These are phyloP conservation scores for Antigone vipio DNA, from an alignment of 2,113 vertebrate species.

Conservation along the genomic window DNA sequence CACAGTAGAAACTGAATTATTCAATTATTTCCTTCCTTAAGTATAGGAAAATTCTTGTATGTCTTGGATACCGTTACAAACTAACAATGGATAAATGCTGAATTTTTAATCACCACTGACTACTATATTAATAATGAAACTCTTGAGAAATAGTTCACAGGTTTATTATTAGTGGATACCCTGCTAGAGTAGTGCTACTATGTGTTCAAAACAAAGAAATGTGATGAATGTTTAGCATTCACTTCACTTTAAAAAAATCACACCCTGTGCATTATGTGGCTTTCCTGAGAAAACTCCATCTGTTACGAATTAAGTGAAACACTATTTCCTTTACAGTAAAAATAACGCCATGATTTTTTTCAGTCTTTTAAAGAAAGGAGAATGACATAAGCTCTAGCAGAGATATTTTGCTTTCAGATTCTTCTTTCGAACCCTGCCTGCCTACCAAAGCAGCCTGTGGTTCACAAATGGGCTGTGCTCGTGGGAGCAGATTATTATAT, in stretches of 20 bases:
- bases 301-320: conserved; percentile 42
- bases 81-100: conserved; percentile 4
- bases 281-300: conserved; percentile 62
- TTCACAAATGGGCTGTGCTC: conserved; percentile 38
- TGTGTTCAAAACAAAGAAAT: conserved; percentile 50
- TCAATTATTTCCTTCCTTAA: conserved; percentile 1
- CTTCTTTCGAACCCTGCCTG: conserved; percentile 36
- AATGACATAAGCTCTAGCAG: conserved; percentile 16
- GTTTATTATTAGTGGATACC: conserved; percentile 25
- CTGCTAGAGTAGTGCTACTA: conserved; percentile 19
- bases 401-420: conserved; percentile 35
- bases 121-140: conserved; percentile 29
- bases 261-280: conserved; percentile 53
- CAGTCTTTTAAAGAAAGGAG: neutral
- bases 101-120: conserved; percentile 30
- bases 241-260: conserved; percentile 21
- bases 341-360: neutral
- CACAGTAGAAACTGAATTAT: conserved; percentile 16
- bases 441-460: conserved; percentile 16
- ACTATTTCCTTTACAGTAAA: conserved; percentile 38
- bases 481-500: conserved; percentile 51
- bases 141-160: conserved; percentile 1
- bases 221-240: conserved; percentile 45
- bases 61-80: neutral
- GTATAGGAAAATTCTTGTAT: neutral